Base-by-base conservation (phyloP, 2,113 vertebrate genomes). In the Noctilio leporinus region DNA sequence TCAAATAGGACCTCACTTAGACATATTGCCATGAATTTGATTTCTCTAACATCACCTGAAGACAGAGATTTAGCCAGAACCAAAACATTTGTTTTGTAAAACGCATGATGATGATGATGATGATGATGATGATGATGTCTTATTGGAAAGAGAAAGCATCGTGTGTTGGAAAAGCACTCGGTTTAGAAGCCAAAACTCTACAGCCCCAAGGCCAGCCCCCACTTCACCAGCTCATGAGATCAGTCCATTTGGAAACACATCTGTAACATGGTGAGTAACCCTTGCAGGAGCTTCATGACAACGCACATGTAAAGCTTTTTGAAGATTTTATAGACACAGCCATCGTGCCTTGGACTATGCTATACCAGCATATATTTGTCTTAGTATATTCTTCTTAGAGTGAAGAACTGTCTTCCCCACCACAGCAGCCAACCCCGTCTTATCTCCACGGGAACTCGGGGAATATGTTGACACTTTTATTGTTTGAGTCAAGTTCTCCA, bases 31-130 rank as follows among this genome's bases (percentile, higher is more conserved):
- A 87, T 89, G 69, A 83, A 80, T 70, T 81, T 65, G 55, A 90
- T 72, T 95, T 96, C 40, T 96, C 55, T 77, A 80, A 69, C 20
- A 84, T 95, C 53, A 90, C 67, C 28, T 82, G 12, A 85, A 91
- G 78, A 89, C 5, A 49, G 45, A 92, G 40, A 51, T 77, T 49
- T 30, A 67, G 33, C 40, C 40, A n/a, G 43, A 93, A 84, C 8
- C 43, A 75, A 83, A 82, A 89, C 67, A 91, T 72, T 55, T 86
- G 12, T 28, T 35, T 10, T 47, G 10, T 67, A 82, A 87, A 77
- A 83, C 76, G 51, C 24, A 67, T 1, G 1, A 72, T 11, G 7
- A 67, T 1, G 1, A 72, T 11, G 7, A 67, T 1, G 1, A 72
- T 11, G 7, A 67, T 1, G 1, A 72, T 11, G 7, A n/a, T n/a